Evolutionary conservation across 2,888 invertebrate genomes (phyloP).

Genomic region (Polietes domitor): DNA sequence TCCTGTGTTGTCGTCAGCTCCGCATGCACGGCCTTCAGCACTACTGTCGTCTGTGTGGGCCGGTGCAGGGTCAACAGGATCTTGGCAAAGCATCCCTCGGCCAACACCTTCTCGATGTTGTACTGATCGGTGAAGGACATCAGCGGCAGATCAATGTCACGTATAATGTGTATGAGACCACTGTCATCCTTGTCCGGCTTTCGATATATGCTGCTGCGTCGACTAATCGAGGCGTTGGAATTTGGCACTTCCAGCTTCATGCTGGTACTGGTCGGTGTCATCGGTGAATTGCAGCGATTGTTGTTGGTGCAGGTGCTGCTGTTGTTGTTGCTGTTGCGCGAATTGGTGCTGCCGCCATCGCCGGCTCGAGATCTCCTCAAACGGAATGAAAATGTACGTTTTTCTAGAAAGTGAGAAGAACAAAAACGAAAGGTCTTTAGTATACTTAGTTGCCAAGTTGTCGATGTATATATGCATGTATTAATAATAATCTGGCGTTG

Average conservation of each 20-base stretch:
- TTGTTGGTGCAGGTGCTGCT: conserved; percentile 78
- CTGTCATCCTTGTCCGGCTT: conserved; percentile 80
- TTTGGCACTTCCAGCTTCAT: conserved; percentile 75
- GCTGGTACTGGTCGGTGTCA: conserved; percentile 75
- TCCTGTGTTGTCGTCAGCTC: conserved; percentile 84
- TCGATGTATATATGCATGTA: neutral
- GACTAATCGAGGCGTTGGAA: conserved; percentile 74
- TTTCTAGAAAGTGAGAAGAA: conserved; percentile 70
- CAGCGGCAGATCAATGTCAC: conserved; percentile 82
- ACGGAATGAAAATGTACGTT: conserved; percentile 78
- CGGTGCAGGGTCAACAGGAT: conserved; percentile 84
- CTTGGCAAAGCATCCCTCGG: conserved; percentile 87
- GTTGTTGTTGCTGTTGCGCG: conserved; percentile 78
- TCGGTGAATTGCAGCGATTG: conserved; percentile 76
- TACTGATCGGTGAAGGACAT: conserved; percentile 84
- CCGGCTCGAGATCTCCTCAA: conserved; percentile 75
- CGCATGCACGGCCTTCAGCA: conserved; percentile 86
- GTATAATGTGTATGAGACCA: conserved; percentile 82
- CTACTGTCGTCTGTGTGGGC: conserved; percentile 84
- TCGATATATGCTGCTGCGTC: conserved; percentile 79
- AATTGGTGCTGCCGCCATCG: conserved; percentile 78
- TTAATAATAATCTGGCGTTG: neutral
- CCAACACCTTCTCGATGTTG: conserved; percentile 84
- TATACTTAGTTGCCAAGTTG: conserved; percentile 34
- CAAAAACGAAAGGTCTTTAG: neutral